Evolutionary conservation across 2,113 vertebrate species (phyloP), one percentile per base, ranked within the genome.

Genomic region (Micronycteris hirsuta): DNA sequence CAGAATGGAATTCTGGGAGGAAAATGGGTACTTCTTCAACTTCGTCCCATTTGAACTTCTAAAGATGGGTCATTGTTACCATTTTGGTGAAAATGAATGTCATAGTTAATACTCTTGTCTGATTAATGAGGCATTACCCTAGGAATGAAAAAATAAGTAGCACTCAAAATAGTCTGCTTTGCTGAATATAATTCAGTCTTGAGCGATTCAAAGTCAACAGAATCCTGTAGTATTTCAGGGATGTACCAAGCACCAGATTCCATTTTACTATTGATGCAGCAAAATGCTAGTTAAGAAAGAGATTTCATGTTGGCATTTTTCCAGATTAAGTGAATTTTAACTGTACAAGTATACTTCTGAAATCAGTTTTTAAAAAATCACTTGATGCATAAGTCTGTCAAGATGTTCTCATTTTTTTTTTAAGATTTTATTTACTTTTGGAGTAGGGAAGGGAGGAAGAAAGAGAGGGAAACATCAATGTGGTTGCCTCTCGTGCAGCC

Each of bases 101-200:
- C 74, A 68, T 89, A 61, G 13, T 89, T 95, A 94, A 73, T 93
- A 61, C 16, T 45, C 13, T 11, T 24, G n/a, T 90, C 70, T 87
- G 73, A 91, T 67, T 58, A 90, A 90, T 68, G 70, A 87, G 31
- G 33, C 19, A 36, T 80, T 83, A 47, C 13, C 52, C 41, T 70
- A 74, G 83, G n/a, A 86, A 76, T 91, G 68, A 91, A 86, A 73
- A 84, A 68, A 80, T 77, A 74, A 95, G 22, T 36, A 85, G 41
- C 54, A 86, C 74, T 78, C 68, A 68, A 47, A 47, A 41, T 74
- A 58, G 78, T 81, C 61, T 92, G 31, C 61, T 96, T 16, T 71
- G 45, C 36, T 33, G 26, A 91, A 31, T 93, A 22, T 93, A 82
- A 91, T 61, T 84, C 68, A 80, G 68, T 73, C 67, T 63, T 77